Evolutionary conservation across 2,888 invertebrate genomes (phyloP).

Genomic region (Oligia latruncula): DNA sequence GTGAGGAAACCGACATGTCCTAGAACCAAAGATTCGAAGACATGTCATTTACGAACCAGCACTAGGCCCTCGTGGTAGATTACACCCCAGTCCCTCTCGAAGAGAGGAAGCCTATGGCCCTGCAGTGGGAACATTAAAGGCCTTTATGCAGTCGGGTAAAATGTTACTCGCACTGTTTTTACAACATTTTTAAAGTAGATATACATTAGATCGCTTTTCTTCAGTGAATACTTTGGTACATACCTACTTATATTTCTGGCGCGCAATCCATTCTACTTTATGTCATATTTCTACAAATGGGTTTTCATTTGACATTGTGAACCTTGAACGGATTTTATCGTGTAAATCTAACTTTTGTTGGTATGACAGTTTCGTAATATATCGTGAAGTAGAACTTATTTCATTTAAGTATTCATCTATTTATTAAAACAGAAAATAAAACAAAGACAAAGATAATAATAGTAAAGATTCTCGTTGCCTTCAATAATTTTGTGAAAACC

Average conservation of each 20-base stretch:
- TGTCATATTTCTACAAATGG: slow-evolving; percentile 26
- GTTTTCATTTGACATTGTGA: slow-evolving; percentile 32
- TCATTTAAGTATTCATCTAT: slow-evolving; percentile 3
- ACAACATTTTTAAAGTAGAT: neutral
- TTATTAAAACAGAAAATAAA: neutral
- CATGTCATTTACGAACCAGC: too few species aligned
- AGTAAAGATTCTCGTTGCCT: neutral
- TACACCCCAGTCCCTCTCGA: too few species aligned
- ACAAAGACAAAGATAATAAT: neutral
- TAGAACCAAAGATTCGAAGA: too few species aligned
- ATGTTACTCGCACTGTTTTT: neutral
- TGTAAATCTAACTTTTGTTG: slow-evolving; percentile 13
- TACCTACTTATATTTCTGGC: slow-evolving; percentile 24
- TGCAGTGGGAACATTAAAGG: too few species aligned
- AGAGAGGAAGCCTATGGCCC: too few species aligned
- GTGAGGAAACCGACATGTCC: too few species aligned
- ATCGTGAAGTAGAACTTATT: slow-evolving; percentile 4
- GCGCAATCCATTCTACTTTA: slow-evolving; percentile 1
- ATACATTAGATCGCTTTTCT: neutral
- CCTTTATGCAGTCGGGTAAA: neutral
- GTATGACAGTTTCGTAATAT: slow-evolving; percentile 14
- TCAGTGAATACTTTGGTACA: neutral
- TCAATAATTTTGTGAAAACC: neutral
- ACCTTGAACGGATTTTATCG: slow-evolving; percentile 27
- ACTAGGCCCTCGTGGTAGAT: too few species aligned